These are phyloP conservation scores for Podilymbus podiceps DNA, from an alignment of 2,113 vertebrate genomes.

Conservation along the genomic window DNA sequence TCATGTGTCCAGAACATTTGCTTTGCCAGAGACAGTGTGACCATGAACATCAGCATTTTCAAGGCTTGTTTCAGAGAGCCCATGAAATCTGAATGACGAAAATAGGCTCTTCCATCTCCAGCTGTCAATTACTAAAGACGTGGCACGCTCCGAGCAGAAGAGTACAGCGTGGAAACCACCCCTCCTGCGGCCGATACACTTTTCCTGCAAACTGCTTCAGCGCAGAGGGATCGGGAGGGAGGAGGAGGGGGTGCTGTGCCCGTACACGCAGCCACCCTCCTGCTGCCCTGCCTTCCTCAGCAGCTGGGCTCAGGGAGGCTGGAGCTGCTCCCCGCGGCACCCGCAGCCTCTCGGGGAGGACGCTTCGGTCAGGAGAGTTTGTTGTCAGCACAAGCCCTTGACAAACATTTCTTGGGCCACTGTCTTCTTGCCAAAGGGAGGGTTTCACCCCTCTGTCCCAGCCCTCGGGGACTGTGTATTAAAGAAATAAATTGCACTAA, in stretches of 20 bases:
- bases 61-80: neutral
- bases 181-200: neutral
- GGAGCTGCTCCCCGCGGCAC: neutral
- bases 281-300: neutral
- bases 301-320: neutral
- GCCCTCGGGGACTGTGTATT: neutral
- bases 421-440: neutral
- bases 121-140: neutral
- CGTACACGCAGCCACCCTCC: neutral
- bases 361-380: neutral
- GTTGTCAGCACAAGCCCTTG: neutral
- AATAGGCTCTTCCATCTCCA: neutral
- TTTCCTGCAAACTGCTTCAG: neutral
- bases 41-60: neutral
- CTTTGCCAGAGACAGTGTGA: neutral
- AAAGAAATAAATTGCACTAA: neutral
- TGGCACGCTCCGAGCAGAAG: fast-evolving
- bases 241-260: neutral
- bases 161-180: fast-evolving
- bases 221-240: neutral
- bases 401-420: neutral
- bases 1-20: neutral
- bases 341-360: neutral
- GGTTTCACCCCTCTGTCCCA: neutral
- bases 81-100: neutral